Percentiles rank a stretch among this genome's conserved stretches.
These are phyloP conservation scores for Atta texana DNA, from an alignment of 1,140 invertebrate species.

Conservation along the genomic window DNA sequence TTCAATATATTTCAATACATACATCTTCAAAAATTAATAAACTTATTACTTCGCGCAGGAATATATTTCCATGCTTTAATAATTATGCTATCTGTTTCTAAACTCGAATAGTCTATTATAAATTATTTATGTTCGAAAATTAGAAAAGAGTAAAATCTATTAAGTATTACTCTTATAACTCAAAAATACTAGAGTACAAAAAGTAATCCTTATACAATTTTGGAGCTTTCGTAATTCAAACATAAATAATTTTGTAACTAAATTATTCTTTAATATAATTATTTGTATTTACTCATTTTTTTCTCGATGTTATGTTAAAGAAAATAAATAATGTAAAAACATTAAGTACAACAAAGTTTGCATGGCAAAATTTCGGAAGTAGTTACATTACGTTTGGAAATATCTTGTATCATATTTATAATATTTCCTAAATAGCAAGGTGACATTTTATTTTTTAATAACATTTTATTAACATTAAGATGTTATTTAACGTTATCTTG, in stretches of 20 bases:
- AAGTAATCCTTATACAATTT: neutral
- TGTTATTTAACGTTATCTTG: no score
- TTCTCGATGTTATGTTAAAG: neutral
- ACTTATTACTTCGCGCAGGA: neutral
- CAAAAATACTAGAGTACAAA: no score
- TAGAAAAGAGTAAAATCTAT: neutral
- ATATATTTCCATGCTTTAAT: slow-evolving; percentile 12
- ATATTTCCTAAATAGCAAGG: no score
- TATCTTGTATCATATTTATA: neutral
- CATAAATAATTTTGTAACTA: slow-evolving; percentile 23
- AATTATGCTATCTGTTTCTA: neutral
- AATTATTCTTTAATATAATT: neutral
- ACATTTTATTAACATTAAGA: no score
- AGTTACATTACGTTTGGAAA: slow-evolving; percentile 1
- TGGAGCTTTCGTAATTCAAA: neutral
- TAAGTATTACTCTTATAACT: neutral
- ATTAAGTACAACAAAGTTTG: neutral
- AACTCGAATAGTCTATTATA: neutral
- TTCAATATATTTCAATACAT: slow-evolving; percentile 17
- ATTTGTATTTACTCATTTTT: neutral
- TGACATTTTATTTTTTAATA: no score
- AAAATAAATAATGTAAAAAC: neutral
- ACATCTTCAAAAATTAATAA: slow-evolving; percentile 17
- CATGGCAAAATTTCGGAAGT: neutral
- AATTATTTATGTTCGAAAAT: slow-evolving; percentile 31